Evolutionary conservation across 2,113 vertebrate species (phyloP).

Genomic region (Paratilapia polleni): DNA sequence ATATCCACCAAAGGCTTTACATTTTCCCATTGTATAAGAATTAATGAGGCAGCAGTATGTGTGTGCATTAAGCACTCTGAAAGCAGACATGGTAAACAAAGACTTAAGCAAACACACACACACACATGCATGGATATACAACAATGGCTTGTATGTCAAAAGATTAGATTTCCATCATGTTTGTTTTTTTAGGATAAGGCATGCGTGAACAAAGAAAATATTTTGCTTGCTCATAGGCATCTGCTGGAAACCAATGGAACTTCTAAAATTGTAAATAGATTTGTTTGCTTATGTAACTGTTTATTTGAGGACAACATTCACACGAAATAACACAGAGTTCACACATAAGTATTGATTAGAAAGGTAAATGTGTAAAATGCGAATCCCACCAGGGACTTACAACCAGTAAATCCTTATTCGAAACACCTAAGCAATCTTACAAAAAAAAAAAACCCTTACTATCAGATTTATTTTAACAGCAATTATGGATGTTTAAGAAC

Average conservation of each 20-base stretch:
- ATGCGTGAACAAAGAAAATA: constrained; percentile 80
- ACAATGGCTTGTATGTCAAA: constrained; percentile 78
- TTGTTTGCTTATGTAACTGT: neutral
- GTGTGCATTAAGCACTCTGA: constrained; percentile 55
- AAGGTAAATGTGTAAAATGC: neutral
- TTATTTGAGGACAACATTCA: constrained; percentile 1
- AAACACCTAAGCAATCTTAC: neutral
- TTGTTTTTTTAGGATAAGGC: constrained; percentile 83
- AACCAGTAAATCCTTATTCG: neutral
- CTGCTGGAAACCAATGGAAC: constrained; percentile 72
- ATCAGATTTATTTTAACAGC: neutral
- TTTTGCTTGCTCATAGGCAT: constrained; percentile 73
- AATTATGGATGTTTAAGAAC: constrained; percentile 10
- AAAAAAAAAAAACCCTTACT: neutral
- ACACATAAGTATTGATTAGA: neutral
- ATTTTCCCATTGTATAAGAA: constrained; percentile 29
- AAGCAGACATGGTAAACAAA: constrained; percentile 57
- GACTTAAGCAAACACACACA: constrained; percentile 44
- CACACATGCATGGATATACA: constrained; percentile 41
- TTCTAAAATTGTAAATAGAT: constrained; percentile 59
- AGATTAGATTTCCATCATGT: constrained; percentile 83
- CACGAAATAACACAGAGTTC: neutral
- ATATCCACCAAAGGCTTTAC: neutral
- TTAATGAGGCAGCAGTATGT: constrained; percentile 31
- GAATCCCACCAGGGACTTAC: neutral